Base-by-base conservation (phyloP, 2,888 invertebrate species). In the Scaptomyza reducta region DNA sequence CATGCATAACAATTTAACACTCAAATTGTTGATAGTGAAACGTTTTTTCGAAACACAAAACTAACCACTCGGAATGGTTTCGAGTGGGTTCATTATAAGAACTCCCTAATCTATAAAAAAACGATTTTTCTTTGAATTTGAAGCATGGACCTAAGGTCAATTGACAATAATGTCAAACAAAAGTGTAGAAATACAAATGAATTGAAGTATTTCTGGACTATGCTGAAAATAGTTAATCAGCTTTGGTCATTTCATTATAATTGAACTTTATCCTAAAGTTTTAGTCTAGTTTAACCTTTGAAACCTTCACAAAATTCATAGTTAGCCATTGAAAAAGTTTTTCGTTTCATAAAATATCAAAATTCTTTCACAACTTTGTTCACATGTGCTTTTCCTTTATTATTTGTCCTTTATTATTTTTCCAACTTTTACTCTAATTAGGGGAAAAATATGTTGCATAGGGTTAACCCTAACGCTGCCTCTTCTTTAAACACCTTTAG, bases 1-100 rank as follows among this genome's bases (percentile, higher is more conserved):
- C 22, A 38, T 53, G 46, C n/a, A n/a, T 41, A 54, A 16, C 13
- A 10, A 57, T 35, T 29, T 44, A 46, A 10, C 55, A 35, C 35
- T 61, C 22, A 57, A 56, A 33, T 46, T 55, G 29, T 42, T 70
- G 70, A 70, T 74, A 67, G 47, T 41, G 33, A 50, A 31, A 27
- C 38, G 22, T 13, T 58, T 44, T 7, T 27, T 33, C 13, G 0
- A 7, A 1, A n/a, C 16, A 16, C 10, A 4, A 10, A 16, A 14
- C 5, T 0, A 2, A 9, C 22, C 22, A 38, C 57, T 44, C 35
- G 16, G 9, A 13, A 50, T 42, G 27, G 13, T 18, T 31, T 35
- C 29, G 25, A 55, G 58, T 46, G 27, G 18, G 2, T 49, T 42
- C 31, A 47, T 42, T 45, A 46, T 27, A 4, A 27, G 47, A 35